A percentile compares a stretch with the other conserved stretches of the same genome.
Evolutionary conservation across 1,140 invertebrate species (phyloP).

Genomic region (Drosophila nebulosa): DNA sequence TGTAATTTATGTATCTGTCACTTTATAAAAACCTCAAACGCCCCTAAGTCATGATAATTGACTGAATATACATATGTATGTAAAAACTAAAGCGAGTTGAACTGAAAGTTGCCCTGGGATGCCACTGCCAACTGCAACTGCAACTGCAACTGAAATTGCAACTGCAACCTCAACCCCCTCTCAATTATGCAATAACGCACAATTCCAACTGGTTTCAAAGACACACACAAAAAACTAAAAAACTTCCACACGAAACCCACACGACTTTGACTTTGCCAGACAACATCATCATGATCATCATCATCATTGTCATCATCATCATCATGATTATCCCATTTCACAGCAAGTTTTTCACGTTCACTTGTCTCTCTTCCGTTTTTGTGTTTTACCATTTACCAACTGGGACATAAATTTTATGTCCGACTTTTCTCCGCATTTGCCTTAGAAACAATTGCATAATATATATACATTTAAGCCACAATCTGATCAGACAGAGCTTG

Average conservation of each 20-base stretch:
- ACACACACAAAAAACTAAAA: conserved; percentile 28
- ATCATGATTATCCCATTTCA: conserved; percentile 18
- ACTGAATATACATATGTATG: background rate
- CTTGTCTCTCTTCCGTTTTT: conserved; percentile 61
- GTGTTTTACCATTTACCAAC: background rate
- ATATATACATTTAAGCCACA: background rate
- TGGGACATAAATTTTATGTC: background rate
- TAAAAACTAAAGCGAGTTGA: conserved; percentile 17
- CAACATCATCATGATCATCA: conserved; percentile 24
- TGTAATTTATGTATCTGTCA: conserved; percentile 73
- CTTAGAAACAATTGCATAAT: background rate
- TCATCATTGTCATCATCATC: conserved; percentile 9
- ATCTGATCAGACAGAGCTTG: background rate
- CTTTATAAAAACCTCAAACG: conserved; percentile 32
- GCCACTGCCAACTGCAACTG: conserved; percentile 25
- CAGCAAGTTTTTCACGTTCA: conserved; percentile 69
- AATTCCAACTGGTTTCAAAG: conserved; percentile 59
- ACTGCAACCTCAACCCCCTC: conserved; percentile 5
- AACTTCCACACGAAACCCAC: conserved; percentile 42
- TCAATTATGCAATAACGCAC: conserved; percentile 66
- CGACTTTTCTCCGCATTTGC: background rate
- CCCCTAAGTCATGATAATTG: conserved; percentile 57
- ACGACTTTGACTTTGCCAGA: conserved; percentile 68
- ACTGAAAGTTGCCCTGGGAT: conserved; percentile 44
- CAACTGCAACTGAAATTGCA: conserved; percentile 22